Conservation (phyloP, 2,797 vertebrate genomes). For the Anabas testudineus region DNA sequence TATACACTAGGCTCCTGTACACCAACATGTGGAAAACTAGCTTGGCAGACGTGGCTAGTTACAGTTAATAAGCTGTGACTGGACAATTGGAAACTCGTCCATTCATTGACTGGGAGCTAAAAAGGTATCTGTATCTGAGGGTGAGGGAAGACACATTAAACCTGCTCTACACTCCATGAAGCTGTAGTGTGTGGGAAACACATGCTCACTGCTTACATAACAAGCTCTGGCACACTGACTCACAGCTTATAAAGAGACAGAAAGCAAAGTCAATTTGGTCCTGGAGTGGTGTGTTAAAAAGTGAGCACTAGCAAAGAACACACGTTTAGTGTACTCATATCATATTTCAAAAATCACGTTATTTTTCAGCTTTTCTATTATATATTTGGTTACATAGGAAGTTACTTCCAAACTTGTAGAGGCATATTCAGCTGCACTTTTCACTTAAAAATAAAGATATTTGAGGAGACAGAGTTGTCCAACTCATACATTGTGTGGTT, state of each 20-base stretch:
- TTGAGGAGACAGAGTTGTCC: neutral
- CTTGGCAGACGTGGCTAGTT: neutral
- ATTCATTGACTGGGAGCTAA: neutral
- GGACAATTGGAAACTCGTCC: neutral
- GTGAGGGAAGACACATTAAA: neutral
- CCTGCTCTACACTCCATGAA: neutral
- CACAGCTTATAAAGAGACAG: neutral
- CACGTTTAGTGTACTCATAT: neutral
- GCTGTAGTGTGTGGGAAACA: slow-evolving; percentile 21
- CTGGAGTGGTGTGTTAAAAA: neutral
- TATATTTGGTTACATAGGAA: neutral
- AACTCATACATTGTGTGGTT: neutral
- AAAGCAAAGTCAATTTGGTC: too few species aligned
- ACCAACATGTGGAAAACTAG: neutral
- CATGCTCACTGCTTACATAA: slow-evolving; percentile 27
- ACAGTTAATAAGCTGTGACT: neutral
- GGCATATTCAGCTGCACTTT: neutral
- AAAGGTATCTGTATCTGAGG: neutral
- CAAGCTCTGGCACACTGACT: neutral
- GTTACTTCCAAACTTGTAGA: neutral
- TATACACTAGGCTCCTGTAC: too few species aligned
- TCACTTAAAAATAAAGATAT: neutral
- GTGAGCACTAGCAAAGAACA: neutral
- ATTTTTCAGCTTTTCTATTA: neutral
- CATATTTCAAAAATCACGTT: too few species aligned